Evolutionary conservation across 1,140 invertebrate species (phyloP).

Genomic region (Laodelphax striatellus): DNA sequence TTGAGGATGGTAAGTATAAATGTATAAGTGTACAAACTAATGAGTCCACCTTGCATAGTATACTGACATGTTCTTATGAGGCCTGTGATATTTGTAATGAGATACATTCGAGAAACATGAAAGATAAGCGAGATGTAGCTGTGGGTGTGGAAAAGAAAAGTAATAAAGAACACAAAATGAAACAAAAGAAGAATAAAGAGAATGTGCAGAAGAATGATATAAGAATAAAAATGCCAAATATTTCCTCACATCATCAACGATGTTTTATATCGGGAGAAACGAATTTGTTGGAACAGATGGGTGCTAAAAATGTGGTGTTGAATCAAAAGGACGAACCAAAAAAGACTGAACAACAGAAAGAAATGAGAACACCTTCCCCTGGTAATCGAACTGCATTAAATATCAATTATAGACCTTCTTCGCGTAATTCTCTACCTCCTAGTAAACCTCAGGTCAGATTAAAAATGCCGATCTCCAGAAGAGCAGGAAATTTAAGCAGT

Average conservation of each 20-base stretch:
- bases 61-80: background rate
- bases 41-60: background rate
- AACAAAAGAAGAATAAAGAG: background rate
- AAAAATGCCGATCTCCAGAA: background rate
- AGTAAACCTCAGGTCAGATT: no score
- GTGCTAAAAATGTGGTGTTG: no score
- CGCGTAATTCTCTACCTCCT: no score
- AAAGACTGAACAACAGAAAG: no score
- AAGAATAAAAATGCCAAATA: conserved; percentile 1
- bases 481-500: conserved; percentile 4
- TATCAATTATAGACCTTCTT: no score
- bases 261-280: background rate
- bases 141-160: no score
- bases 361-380: no score
- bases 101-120: background rate
- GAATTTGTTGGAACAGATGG: no score
- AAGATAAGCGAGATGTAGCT: no score
- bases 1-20: background rate
- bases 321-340: no score
- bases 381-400: no score
- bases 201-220: background rate
- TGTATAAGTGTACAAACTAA: background rate
- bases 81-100: background rate
- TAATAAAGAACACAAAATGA: no score
- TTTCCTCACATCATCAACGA: background rate